phyloP scores from a whole-genome alignment of 2,797 vertebrate genomes.

The Eupleurogrammus muticus region DNA sequence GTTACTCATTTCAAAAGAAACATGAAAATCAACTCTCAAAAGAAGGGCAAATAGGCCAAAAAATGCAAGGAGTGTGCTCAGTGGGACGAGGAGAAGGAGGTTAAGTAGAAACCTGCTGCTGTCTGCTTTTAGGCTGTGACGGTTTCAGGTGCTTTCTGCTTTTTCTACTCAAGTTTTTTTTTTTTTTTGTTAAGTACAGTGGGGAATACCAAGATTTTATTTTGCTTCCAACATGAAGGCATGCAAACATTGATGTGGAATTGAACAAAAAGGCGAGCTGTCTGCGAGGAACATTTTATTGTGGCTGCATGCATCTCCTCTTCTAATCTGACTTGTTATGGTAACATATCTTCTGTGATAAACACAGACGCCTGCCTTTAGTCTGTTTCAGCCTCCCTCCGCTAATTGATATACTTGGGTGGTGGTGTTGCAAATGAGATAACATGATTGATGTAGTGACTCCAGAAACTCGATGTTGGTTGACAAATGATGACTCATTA shows the following conservation, averaged over 20 bases:
- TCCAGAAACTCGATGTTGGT: neutral
- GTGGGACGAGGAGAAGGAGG: slow-evolving; percentile 22
- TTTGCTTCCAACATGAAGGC: neutral
- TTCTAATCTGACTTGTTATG: neutral
- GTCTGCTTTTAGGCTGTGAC: slow-evolving; percentile 18
- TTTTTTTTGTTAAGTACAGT: neutral
- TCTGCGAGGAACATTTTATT: neutral
- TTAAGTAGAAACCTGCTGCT: slow-evolving; percentile 45
- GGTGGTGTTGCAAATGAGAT: neutral
- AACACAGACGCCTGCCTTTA: neutral
- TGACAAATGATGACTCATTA: neutral
- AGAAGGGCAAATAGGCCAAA: slow-evolving; percentile 5
- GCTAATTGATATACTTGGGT: neutral
- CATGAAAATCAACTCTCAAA: slow-evolving; percentile 16
- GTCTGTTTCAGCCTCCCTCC: slow-evolving; percentile 1
- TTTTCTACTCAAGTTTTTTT: slow-evolving; percentile 13
- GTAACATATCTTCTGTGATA: neutral
- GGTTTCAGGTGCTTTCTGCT: slow-evolving; percentile 51
- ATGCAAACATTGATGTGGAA: neutral
- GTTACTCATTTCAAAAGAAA: slow-evolving; percentile 32
- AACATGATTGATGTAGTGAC: neutral
- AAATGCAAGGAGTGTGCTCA: slow-evolving; percentile 34
- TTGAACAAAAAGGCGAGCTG: neutral
- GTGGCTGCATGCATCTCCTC: neutral
- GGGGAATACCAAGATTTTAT: neutral